Base-by-base conservation (phyloP, 2,888 invertebrate genomes). In the Dryobota labecula region DNA sequence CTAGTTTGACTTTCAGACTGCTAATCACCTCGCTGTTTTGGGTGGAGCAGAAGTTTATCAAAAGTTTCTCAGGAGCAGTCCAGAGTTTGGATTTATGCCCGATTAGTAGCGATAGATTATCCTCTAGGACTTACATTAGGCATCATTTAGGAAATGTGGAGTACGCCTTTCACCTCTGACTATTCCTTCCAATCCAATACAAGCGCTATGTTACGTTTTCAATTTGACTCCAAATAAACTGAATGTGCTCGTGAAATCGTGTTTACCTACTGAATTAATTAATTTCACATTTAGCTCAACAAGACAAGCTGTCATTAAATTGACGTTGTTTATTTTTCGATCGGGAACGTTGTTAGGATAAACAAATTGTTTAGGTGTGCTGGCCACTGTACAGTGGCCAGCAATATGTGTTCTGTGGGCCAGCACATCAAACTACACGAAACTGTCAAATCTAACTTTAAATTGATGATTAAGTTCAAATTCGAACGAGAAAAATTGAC, bases 241-340 rank as follows among this genome's bases (percentile, higher is more conserved):
- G 8, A 63, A 15, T 45, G 8, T 45, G 20, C 20, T n/a, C 64
- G 20, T 27, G 41, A 36, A 18, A 11, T 45, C n/a, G 1, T 54
- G 30, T 56, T 45, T 49, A 49, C 13, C 0, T 43, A 33, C n/a
- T 27, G 8, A 27, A 66, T 57, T 33, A 43, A 71, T 70, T 43
- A 36, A 53, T 27, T 58, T 76, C 49, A 53, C 15, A 33, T 58
- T 58, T 41, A 41, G n/a, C 57, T 47, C 38, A 69, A 53, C 38
- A 27, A 47, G 78, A 73, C 70, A 72, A 58, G 43, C 70, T 58
- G 51, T 58, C 77, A 27, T 57, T 76, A 51, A 49, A 43, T 49
- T 67, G 18, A 43, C 54, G 27, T 49, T 63, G 54, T 74, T 71
- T 73, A 75, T 43, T 47, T 68, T 68, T 38, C 38, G 30, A 73